Percentiles rank a stretch among this genome's conserved stretches.
These are phyloP conservation scores for Rhinichthys osculus DNA, from an alignment of 2,797 vertebrate genomes.

Conservation along the genomic window DNA sequence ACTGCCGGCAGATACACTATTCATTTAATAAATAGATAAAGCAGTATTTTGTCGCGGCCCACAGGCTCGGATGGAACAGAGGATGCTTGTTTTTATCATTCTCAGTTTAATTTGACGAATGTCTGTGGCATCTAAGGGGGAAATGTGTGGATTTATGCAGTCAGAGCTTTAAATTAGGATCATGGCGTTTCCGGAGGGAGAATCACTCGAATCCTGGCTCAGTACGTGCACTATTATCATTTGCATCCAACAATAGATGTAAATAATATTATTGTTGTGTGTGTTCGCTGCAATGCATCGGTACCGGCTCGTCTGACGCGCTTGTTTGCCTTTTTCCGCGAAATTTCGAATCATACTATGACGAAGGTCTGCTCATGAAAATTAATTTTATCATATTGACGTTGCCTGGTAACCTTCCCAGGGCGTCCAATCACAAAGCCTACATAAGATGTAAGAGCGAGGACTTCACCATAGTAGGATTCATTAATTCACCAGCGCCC, in stretches of 20 bases:
- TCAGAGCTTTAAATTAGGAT: constrained; percentile 41
- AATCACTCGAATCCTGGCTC: constrained; percentile 94
- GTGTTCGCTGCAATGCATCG: neutral
- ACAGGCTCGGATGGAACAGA: neutral
- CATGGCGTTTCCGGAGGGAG: constrained; percentile 90
- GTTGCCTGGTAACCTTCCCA: constrained; percentile 12
- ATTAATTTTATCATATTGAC: neutral
- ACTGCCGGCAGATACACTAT: constrained; percentile 10
- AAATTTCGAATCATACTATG: neutral
- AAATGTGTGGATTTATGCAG: constrained; percentile 15
- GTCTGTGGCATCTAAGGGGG: neutral
- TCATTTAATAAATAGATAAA: neutral
- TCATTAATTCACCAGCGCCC: neutral
- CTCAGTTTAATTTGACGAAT: neutral
- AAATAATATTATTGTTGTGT: neutral
- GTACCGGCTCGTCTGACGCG: neutral
- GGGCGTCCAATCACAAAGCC: neutral
- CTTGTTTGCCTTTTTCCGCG: neutral
- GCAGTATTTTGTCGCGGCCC: neutral
- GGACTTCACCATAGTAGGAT: neutral
- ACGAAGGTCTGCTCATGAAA: constrained; percentile 6
- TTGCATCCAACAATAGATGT: neutral
- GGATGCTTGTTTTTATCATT: neutral
- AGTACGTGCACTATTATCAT: constrained; percentile 81
- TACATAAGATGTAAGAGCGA: neutral